Conservation (phyloP, 2,888 invertebrate species). For the Ormyrus pomaceus region DNA sequence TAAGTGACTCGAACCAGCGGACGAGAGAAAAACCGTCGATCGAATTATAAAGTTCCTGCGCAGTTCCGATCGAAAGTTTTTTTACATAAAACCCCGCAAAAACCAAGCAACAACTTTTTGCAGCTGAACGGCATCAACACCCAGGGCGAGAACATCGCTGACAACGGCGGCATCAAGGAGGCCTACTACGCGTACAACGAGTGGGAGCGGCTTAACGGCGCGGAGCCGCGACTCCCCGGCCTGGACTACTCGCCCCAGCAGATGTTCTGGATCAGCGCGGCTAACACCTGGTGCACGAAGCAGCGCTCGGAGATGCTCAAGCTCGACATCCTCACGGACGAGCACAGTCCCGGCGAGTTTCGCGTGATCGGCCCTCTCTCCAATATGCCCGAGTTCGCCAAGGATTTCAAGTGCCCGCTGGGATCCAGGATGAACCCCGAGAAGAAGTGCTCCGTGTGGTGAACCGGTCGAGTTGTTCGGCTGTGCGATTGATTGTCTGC, state of each 20-base stretch:
- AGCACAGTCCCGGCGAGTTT: conserved; percentile 82
- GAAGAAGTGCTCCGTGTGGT: conserved; percentile 80
- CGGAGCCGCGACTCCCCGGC: conserved; percentile 83
- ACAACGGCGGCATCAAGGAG: conserved; percentile 94
- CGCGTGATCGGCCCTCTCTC: conserved; percentile 80
- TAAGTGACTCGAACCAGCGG: no score
- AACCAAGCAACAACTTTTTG: no score
- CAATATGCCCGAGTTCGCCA: conserved; percentile 79
- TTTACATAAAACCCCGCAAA: no score
- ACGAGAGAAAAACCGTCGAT: no score
- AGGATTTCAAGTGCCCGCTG: conserved; percentile 79
- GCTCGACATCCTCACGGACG: conserved; percentile 87
- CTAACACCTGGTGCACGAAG: conserved; percentile 80
- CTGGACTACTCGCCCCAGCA: conserved; percentile 82
- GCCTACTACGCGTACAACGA: conserved; percentile 89
- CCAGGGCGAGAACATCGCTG: conserved; percentile 96
- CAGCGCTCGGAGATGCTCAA: conserved; percentile 83
- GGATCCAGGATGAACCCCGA: conserved; percentile 80
- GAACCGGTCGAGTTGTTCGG: conserved; percentile 50
- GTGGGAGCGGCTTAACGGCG: conserved; percentile 83
- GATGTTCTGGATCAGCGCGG: conserved; percentile 80
- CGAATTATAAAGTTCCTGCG: no score
- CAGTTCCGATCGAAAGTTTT: no score
- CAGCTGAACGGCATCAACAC: conserved; percentile 90
- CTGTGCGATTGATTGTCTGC: neutral